Base-by-base conservation (phyloP, 1,140 invertebrate species). In the Drosophila sulfurigaster region DNA sequence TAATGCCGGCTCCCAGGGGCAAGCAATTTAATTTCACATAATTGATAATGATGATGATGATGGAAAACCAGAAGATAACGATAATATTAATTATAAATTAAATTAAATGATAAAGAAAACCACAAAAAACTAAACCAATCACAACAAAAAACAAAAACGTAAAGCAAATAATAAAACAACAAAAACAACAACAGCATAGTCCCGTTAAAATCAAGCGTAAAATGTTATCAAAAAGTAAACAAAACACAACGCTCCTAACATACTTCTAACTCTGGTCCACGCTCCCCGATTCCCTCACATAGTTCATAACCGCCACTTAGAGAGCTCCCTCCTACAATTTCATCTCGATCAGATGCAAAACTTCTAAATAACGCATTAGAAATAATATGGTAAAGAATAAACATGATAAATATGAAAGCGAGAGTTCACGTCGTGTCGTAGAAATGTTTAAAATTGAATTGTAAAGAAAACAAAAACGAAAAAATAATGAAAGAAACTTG, bases 11-110 rank as follows among this genome's bases (percentile, higher is more conserved):
- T 78, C 74, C 69, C 59, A 66, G 52, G 83, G 74, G 83, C 68
- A 82, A 78, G 54, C 67, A 85, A 80, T 75, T 87, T 82, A 69
- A 88, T 89, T 88, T 79, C 73, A 38, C 69, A 65, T 51, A 16
- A 60, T 72, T 59, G 45, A 76, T 71, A 38, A 68, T 73, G 41
- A 69, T 76, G 52, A 71, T 38, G 35, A 38, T 59, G 67, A 81
- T 76, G 52, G 75, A 59, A 73, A 69, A 75, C 69, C 57, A 63
- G 74, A 78, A 82, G 43, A 70, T 67, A 79, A 60, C 77, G 60
- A 79, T 80, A 85, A 91, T 81, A 91, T 76, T 76, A 82, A 85
- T 78, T 82, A 91, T 74, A 87, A 83, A 83, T 81, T 81, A 75
- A 90, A 90, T 70, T 71, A 78, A 70, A 75, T 58, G 58, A 59